A percentile compares a stretch with the other conserved stretches of the same genome.
Conservation (phyloP, 2,797 vertebrate genomes). For the Otolemur crassicaudatus region DNA sequence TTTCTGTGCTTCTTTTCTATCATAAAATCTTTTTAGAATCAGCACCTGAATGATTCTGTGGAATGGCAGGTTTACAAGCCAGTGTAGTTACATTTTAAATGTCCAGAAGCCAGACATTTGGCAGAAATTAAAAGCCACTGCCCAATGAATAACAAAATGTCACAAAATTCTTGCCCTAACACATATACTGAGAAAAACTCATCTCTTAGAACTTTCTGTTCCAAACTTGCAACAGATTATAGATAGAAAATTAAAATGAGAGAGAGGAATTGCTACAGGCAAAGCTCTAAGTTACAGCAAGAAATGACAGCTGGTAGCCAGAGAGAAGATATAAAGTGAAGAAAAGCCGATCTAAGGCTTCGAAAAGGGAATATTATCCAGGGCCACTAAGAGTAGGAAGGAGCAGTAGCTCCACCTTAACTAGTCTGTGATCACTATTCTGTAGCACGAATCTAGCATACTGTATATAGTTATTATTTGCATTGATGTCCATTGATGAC, state of each 20-base stretch:
- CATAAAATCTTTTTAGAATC: slow-evolving; percentile 19
- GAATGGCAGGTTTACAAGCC: background rate
- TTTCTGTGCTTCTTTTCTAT: background rate
- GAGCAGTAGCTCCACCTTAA: background rate
- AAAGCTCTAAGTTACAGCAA: background rate
- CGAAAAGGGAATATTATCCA: background rate
- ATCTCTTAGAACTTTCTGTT: slow-evolving; percentile 40
- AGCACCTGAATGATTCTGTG: background rate
- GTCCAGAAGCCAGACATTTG: background rate
- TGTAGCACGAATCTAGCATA: background rate
- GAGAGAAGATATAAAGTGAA: background rate
- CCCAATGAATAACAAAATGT: slow-evolving; percentile 27
- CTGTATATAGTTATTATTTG: background rate
- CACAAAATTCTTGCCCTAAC: slow-evolving; percentile 11
- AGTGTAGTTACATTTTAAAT: background rate
- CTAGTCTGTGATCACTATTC: background rate
- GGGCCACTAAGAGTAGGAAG: background rate
- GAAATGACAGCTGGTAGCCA: slow-evolving; percentile 34
- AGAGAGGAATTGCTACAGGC: background rate
- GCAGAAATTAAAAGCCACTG: background rate
- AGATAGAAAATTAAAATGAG: slow-evolving; percentile 41
- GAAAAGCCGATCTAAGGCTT: background rate
- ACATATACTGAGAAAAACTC: background rate
- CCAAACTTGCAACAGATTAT: background rate
- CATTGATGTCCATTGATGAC: no score